phyloP scores from a whole-genome alignment of 2,888 invertebrate species.

The Pinctada fucata region DNA sequence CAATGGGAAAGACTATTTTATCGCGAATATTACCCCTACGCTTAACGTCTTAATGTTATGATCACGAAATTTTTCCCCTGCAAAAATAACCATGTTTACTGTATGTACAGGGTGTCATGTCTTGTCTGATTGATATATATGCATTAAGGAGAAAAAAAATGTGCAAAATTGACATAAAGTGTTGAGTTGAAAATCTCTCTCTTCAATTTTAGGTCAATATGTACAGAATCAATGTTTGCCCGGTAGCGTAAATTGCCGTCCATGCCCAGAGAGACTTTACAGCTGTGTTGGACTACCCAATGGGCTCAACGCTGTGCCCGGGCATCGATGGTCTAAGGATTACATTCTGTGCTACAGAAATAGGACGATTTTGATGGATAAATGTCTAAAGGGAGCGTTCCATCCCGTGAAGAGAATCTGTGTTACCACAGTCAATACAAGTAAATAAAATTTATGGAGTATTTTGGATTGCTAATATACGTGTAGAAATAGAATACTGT shows the following conservation, averaged over 20 bases:
- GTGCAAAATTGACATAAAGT: too few relatives aligned
- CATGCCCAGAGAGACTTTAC: constrained; percentile 49
- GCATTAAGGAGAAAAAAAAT: too few relatives aligned
- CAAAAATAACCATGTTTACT: too few relatives aligned
- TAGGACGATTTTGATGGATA: constrained; percentile 42
- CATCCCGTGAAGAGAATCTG: constrained; percentile 50
- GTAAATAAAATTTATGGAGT: constrained; percentile 20
- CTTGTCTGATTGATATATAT: too few relatives aligned
- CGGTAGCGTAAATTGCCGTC: constrained; percentile 33
- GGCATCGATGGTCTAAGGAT: constrained; percentile 41
- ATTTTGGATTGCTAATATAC: too few relatives aligned
- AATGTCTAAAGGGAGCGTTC: constrained; percentile 56
- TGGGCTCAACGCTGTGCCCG: constrained; percentile 46
- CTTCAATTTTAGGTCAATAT: constrained; percentile 21
- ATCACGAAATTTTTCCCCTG: too few relatives aligned
- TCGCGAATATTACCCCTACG: too few relatives aligned
- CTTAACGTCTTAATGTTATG: too few relatives aligned
- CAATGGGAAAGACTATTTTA: too few relatives aligned
- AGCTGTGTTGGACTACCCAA: constrained; percentile 55
- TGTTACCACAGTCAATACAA: constrained; percentile 32
- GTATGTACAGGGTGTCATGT: too few relatives aligned
- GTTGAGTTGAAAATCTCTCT: too few relatives aligned
- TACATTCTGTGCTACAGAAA: constrained; percentile 50
- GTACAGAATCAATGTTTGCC: constrained; percentile 19
- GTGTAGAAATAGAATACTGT: not conserved